Evolutionary conservation across 1,140 invertebrate species (phyloP), one percentile per base, ranked within the genome.

Genomic region (Sitophilus oryzae): DNA sequence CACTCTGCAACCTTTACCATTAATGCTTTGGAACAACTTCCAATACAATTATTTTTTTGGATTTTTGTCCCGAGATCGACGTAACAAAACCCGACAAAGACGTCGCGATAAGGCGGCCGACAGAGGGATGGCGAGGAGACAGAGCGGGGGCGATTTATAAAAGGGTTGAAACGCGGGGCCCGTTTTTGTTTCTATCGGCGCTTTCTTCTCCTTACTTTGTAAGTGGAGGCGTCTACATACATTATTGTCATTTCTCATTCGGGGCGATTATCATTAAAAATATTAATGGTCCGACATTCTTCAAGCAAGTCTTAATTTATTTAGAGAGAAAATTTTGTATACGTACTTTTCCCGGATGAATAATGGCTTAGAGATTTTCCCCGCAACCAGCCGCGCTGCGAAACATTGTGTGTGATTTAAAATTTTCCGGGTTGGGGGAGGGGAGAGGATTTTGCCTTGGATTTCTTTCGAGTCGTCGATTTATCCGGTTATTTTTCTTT

Each of bases 181-280:
- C 56, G 55, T 65, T 65, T 65, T 60, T 65, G 61, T 64, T 63
- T 53, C 57, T 59, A 59, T 61, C 56, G 55, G 62, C n/a, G n/a
- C 57, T 52, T 53, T 57, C 64, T 52, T 61, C 61, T 61, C 59
- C 55, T 59, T 59, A 58, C 49, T 55, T 57, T 54, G 43, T 50
- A 62, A 65, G 59, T 60, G 53, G 50, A 65, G 56, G 61, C 61
- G 60, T 67, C 65, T 66, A 67, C 67, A 69, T 69, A 69, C 62
- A 69, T 69, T 69, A 69, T 69, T 69, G 66, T 69, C 67, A 69
- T 66, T 69, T 65, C 64, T 66, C 64, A 67, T 66, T 67, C 63
- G 56, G 48, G 53, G 59, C 64, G 66, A 69, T 67, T 66, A 67
- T 69, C 67, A 67, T 67, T 64, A 66, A 67, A 69, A 69, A 69